These are phyloP conservation scores for Brachionus manjavacas DNA, from an alignment of 1,140 invertebrate genomes.

Conservation along the genomic window DNA sequence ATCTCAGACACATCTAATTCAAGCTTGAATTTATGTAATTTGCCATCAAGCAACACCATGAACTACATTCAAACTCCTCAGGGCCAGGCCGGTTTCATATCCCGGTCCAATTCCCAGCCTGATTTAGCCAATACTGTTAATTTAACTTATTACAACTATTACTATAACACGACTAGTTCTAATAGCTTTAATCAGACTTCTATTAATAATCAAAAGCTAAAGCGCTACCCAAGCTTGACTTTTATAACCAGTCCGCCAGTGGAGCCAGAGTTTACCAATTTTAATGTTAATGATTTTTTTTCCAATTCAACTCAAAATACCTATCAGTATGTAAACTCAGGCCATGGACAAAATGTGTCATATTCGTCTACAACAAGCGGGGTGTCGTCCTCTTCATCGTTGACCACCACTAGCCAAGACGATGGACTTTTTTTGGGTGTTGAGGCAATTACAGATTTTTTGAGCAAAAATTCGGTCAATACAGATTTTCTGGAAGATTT, in stretches of 20 bases:
- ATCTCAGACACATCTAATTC: slow-evolving; percentile 13
- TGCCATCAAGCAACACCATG: slow-evolving; percentile 9
- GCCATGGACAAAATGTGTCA: not conserved
- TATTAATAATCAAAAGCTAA: not conserved
- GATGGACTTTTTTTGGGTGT: slow-evolving; percentile 13
- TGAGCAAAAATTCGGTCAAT: slow-evolving; percentile 11
- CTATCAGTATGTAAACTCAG: not conserved
- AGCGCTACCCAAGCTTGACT: slow-evolving; percentile 3
- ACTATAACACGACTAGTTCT: not conserved
- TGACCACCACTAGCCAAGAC: slow-evolving; percentile 13
- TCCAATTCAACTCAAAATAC: not conserved
- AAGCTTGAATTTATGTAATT: slow-evolving; percentile 3
- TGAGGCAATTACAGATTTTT: slow-evolving; percentile 25
- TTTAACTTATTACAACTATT: slow-evolving; percentile 19
- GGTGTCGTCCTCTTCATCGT: not conserved
- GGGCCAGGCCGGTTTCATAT: not conserved
- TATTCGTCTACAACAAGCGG: slow-evolving; percentile 21
- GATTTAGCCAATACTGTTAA: slow-evolving; percentile 16
- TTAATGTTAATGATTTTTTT: not conserved
- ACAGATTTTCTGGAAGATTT: slow-evolving; percentile 1
- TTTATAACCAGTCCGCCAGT: not conserved
- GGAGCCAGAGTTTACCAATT: not conserved
- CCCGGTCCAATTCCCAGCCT: slow-evolving; percentile 22
- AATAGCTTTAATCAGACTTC: not conserved
- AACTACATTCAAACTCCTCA: slow-evolving; percentile 12